A percentile compares a stretch with the other conserved stretches of the same genome.
phyloP scores from a whole-genome alignment of 1,140 invertebrate species.

The Pogonomyrmex californicus region DNA sequence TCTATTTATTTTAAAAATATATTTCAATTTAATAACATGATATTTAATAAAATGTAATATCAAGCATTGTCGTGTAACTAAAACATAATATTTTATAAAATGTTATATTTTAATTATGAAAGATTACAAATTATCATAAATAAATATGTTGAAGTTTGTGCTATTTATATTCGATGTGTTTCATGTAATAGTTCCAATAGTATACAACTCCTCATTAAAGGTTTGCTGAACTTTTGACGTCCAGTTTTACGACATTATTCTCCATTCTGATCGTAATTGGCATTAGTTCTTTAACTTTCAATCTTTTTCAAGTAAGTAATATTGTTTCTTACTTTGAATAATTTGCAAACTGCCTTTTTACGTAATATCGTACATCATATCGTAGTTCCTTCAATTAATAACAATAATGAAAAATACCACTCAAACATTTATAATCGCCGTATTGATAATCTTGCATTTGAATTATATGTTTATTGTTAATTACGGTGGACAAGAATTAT shows the following conservation, averaged over 20 bases:
- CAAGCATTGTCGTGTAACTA: neutral
- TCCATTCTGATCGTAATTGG: conserved; percentile 31
- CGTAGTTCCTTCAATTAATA: conserved; percentile 34
- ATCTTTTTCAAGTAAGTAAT: conserved; percentile 55
- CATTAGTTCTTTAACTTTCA: conserved; percentile 37
- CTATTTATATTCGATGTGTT: neutral
- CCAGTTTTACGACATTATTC: conserved; percentile 3
- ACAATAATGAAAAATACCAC: conserved; percentile 10
- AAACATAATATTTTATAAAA: conserved; percentile 9
- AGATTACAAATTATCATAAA: neutral
- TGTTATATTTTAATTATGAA: neutral
- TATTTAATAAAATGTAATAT: neutral
- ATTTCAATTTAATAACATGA: neutral
- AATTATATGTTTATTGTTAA: conserved; percentile 39
- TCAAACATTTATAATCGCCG: neutral
- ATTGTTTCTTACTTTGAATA: neutral
- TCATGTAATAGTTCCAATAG: conserved; percentile 13
- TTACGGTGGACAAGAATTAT: conserved; percentile 42
- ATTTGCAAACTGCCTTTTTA: neutral
- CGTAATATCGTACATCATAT: neutral
- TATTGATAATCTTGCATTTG: conserved; percentile 22
- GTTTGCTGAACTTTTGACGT: conserved; percentile 18
- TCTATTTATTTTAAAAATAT: conserved; percentile 5
- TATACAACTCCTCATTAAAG: conserved; percentile 20
- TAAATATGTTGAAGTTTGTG: neutral